Conservation (phyloP, 2,888 invertebrate species). For the Lasioglossum calceatum region DNA sequence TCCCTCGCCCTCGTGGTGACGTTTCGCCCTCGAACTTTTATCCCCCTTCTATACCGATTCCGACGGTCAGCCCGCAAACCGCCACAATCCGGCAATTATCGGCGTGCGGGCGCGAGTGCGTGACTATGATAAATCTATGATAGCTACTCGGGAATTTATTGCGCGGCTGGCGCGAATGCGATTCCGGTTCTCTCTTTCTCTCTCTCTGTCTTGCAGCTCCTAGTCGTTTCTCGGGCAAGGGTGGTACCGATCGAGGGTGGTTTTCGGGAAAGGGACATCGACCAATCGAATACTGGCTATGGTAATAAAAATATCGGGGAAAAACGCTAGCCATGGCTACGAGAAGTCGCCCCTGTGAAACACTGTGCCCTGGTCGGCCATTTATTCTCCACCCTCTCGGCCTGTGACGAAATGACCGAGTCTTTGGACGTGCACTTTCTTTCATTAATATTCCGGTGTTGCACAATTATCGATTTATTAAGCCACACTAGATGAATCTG, state of each 20-base stretch:
- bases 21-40: neutral
- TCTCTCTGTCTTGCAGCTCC: neutral
- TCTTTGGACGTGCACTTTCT: neutral
- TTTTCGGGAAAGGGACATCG: neutral
- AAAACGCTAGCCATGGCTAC: neutral
- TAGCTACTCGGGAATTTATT: slow-evolving; percentile 76
- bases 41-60: neutral
- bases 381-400: neutral
- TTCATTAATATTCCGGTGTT: neutral
- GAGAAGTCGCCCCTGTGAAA: neutral
- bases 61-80: slow-evolving; percentile 52
- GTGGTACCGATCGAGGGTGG: slow-evolving; percentile 31
- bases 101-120: slow-evolving; percentile 62
- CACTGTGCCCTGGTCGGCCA: neutral
- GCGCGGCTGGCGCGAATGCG: slow-evolving; percentile 78
- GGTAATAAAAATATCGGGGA: slow-evolving; percentile 11
- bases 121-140: slow-evolving; percentile 82
- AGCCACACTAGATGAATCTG: neutral
- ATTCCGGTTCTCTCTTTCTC: slow-evolving; percentile 57
- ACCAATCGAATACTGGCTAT: neutral
- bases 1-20: slow-evolving; percentile 40
- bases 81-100: slow-evolving; percentile 77
- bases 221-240: slow-evolving; percentile 27
- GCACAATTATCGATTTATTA: neutral
- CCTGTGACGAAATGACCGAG: neutral